phyloP scores from a whole-genome alignment of 2,113 vertebrate genomes.

The Amphiprion percula region DNA sequence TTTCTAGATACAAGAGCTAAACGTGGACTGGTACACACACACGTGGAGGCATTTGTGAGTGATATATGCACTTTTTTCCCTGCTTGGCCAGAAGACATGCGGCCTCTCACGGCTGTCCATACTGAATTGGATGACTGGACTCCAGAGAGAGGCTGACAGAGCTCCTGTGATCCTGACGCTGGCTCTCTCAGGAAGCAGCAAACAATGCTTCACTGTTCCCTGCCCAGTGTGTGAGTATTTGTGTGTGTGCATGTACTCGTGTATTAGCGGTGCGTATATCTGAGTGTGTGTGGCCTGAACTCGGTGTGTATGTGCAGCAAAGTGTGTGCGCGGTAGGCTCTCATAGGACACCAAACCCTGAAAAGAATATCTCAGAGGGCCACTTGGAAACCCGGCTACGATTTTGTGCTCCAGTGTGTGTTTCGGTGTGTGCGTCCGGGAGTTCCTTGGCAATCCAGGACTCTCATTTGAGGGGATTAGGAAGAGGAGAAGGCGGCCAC shows the following conservation, averaged over 20 bases:
- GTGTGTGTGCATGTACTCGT: conserved; percentile 24
- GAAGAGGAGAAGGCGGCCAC: conserved; percentile 80
- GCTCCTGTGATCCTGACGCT: conserved; percentile 72
- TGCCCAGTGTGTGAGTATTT: conserved; percentile 27
- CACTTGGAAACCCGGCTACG: conserved; percentile 61
- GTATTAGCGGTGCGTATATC: not conserved
- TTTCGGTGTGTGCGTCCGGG: conserved; percentile 20
- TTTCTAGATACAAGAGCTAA: conserved; percentile 18
- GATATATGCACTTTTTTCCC: not conserved
- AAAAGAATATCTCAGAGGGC: conserved; percentile 77
- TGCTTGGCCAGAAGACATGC: conserved; percentile 13
- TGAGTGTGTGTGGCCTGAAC: conserved; percentile 41
- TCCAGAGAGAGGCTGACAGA: conserved; percentile 57
- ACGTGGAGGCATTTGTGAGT: conserved; percentile 1
- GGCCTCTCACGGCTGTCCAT: conserved; percentile 36
- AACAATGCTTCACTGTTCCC: conserved; percentile 85
- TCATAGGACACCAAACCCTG: conserved; percentile 69
- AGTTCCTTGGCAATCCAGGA: conserved; percentile 72
- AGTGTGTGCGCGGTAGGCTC: conserved; percentile 38
- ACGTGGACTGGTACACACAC: conserved; percentile 24
- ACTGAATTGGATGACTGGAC: conserved; percentile 39
- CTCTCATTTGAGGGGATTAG: conserved; percentile 83
- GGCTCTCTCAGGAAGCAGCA: conserved; percentile 77
- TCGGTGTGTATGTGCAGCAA: conserved; percentile 7
- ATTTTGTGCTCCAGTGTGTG: conserved; percentile 24